Evolutionary conservation across 2,113 vertebrate genomes (phyloP).

Genomic region (Galeopterus variegatus): DNA sequence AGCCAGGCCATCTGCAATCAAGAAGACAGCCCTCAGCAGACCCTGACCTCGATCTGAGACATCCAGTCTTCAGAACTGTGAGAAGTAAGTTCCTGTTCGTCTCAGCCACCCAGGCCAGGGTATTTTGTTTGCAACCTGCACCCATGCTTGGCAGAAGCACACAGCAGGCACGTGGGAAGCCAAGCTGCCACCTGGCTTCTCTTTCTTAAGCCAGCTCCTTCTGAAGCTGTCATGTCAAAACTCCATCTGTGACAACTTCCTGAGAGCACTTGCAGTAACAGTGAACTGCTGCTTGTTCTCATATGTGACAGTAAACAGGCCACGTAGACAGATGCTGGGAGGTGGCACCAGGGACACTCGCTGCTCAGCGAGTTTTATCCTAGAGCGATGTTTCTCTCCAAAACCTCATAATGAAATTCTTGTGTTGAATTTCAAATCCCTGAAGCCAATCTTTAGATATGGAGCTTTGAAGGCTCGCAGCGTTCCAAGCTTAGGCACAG

Average conservation of each 20-base stretch:
- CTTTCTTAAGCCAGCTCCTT: background rate
- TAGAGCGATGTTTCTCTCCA: rapidly evolving
- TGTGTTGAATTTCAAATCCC: background rate
- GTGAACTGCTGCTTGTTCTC: background rate
- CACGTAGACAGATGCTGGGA: rapidly evolving
- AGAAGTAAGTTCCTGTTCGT: rapidly evolving
- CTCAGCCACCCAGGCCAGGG: background rate
- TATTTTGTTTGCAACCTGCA: background rate
- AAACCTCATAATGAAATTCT: background rate
- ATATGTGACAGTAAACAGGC: background rate
- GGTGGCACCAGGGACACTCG: rapidly evolving
- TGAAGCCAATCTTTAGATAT: rapidly evolving
- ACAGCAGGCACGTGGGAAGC: rapidly evolving
- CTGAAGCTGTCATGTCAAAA: background rate
- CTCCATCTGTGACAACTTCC: background rate
- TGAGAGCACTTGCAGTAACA: background rate
- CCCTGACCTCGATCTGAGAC: no score
- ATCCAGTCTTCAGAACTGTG: background rate
- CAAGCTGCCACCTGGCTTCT: background rate
- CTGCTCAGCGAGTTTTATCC: background rate
- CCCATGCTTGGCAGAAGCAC: rapidly evolving
- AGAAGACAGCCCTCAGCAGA: no score
- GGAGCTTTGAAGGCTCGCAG: rapidly evolving
- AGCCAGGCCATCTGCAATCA: background rate
- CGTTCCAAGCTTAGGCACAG: background rate